Evolutionary conservation across 2,797 vertebrate genomes (phyloP).

Genomic region (Sebastes kiyomatsui): DNA sequence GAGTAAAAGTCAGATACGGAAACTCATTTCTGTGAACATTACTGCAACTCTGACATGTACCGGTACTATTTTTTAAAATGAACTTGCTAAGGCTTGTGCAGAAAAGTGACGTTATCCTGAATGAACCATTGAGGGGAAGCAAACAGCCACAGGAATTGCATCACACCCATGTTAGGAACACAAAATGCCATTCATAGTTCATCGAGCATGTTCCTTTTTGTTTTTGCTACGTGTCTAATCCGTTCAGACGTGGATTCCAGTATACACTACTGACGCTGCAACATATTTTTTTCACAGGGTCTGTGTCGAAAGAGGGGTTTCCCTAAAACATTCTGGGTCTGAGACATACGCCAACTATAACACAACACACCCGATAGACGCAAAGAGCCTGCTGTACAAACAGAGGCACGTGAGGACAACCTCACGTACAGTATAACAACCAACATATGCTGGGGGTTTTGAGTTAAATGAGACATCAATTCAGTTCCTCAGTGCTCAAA

Average conservation of each 20-base stretch:
- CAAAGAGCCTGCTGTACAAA: neutral
- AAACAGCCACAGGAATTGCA: constrained; percentile 3
- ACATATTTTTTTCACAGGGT: neutral
- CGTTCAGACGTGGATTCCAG: constrained; percentile 55
- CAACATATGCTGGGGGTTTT: neutral
- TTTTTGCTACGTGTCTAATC: neutral
- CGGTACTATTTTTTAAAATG: no score
- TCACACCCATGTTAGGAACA: constrained; percentile 2
- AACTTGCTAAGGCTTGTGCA: neutral
- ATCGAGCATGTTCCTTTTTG: constrained; percentile 39
- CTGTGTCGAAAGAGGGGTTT: constrained; percentile 28
- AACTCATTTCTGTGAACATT: neutral
- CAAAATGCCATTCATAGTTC: constrained; percentile 10
- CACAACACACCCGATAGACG: neutral
- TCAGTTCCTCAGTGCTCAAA: neutral
- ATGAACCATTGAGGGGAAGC: neutral
- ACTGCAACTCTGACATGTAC: neutral
- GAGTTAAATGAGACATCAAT: neutral
- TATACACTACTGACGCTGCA: neutral
- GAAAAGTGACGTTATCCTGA: neutral
- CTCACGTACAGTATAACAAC: neutral
- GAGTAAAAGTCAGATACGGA: neutral
- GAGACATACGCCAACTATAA: neutral
- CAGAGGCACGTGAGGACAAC: neutral
- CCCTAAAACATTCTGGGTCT: constrained; percentile 11